phyloP scores from a whole-genome alignment of 2,113 vertebrate species.

The Engystomops pustulosus region DNA sequence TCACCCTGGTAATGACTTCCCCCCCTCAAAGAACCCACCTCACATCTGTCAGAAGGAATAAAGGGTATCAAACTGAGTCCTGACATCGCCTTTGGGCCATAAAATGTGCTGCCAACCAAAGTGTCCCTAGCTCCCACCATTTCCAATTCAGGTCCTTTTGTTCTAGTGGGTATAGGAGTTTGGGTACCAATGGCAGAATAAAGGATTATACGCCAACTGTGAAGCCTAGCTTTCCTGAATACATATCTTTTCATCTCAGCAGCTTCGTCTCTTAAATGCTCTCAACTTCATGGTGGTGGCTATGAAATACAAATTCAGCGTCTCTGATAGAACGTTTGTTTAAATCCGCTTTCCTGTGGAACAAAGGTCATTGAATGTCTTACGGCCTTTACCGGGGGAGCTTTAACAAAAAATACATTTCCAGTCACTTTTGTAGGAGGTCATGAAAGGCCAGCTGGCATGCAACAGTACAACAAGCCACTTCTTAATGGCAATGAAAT shows the following conservation, averaged over 20 bases:
- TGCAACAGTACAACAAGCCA: constrained; percentile 60
- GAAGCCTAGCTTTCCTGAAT: constrained; percentile 77
- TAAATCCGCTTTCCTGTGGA: constrained; percentile 79
- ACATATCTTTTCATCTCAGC: constrained; percentile 75
- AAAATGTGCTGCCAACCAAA: constrained; percentile 73
- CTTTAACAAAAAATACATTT: constrained; percentile 61
- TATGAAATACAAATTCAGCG: constrained; percentile 80
- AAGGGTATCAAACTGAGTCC: constrained; percentile 80
- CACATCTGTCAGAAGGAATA: constrained; percentile 84
- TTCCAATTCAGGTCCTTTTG: constrained; percentile 84
- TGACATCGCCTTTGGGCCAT: constrained; percentile 79
- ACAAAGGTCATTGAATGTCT: constrained; percentile 77
- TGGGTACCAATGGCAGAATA: constrained; percentile 75
- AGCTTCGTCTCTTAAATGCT: constrained; percentile 70
- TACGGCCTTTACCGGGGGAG: constrained; percentile 74
- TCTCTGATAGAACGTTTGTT: constrained; percentile 77
- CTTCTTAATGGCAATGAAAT: constrained; percentile 24
- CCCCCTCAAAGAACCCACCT: constrained; percentile 75
- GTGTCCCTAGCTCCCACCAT: constrained; percentile 78
- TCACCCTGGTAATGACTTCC: constrained; percentile 79
- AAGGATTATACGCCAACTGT: constrained; percentile 81
- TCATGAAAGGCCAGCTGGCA: constrained; percentile 72
- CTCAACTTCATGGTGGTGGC: constrained; percentile 79
- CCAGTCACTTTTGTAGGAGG: constrained; percentile 64
- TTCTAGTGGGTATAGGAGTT: constrained; percentile 73